These are phyloP conservation scores for Synanthedon tipuliformis DNA, from an alignment of 2,888 invertebrate genomes.

Conservation along the genomic window DNA sequence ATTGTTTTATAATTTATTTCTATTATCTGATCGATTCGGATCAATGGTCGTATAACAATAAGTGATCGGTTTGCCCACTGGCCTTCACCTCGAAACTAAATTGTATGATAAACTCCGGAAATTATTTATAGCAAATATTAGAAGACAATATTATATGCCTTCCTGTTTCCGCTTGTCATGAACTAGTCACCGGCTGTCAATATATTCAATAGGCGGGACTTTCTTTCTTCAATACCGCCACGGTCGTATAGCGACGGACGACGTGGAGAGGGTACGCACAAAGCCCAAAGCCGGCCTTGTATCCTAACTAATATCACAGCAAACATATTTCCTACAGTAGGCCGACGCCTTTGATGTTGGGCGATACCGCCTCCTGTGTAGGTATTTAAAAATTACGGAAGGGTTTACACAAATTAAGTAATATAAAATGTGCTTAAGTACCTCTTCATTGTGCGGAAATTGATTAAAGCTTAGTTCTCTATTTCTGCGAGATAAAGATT, in stretches of 20 bases:
- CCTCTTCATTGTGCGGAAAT: no score
- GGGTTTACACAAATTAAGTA: no score
- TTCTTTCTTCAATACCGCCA: conserved; percentile 24
- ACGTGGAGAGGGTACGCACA: background rate
- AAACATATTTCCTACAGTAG: no score
- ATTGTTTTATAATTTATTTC: background rate
- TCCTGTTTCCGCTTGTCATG: conserved; percentile 46
- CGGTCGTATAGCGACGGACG: conserved; percentile 15
- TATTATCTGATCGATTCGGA: background rate
- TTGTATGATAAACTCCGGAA: background rate
- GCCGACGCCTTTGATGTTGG: no score
- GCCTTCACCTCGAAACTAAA: conserved; percentile 33
- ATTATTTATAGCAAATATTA: background rate
- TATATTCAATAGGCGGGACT: conserved; percentile 16
- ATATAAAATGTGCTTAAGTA: no score
- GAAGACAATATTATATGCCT: conserved; percentile 13
- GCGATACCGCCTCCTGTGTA: no score
- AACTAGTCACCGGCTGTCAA: conserved; percentile 33
- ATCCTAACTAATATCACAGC: background rate
- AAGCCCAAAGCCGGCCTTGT: conserved; percentile 13
- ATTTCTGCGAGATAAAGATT: no score
- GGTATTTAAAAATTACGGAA: no score
- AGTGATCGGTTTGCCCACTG: conserved; percentile 5
- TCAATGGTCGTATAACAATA: background rate
- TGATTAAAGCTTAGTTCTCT: no score